Base-by-base conservation (phyloP, 1,140 invertebrate genomes). In the Cheumatopsyche charites region DNA sequence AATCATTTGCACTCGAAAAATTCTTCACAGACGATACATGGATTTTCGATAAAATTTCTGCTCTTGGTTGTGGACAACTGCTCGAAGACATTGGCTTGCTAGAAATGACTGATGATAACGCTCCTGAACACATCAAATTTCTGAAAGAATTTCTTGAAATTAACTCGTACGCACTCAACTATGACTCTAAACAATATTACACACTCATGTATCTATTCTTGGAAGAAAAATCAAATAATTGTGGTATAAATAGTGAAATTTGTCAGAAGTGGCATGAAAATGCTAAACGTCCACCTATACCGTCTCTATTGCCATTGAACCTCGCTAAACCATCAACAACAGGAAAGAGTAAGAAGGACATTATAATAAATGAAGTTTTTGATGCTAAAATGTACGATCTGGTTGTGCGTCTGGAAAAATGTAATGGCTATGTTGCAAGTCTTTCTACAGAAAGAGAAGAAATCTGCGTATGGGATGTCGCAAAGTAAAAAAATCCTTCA, bases 381-480 rank as follows among this genome's bases (percentile, higher is more conserved):
- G 80, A 84, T 73, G 79, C 70, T 26, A 83, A 85, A 71, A 78
- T 77, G 19, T 84, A 79, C 75, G 85, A 89, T 81, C 78, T 87
- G 77, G 81, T 90, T 1, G 83, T 85, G 13, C 79, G 87, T 77
- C 81, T 88, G 61, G 85, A 86, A 47, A 84, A 83, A 17, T 85
- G 85, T 41, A 84, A 87, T 36, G 86, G 88, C 75, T 91, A 88
- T 80, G 87, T 93, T 15, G 89, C 91, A 17, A 91, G 90, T 5
- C 82, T 94, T 13, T 90, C 90, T 1, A 90, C 90, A 0, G 86
- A 89, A 61, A 80, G 87, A 6, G 90, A 92, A 73, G 90, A 93
- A 80, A 89, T 95, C 41, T 89, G 87, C 76, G 91, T 95, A 4
- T 94, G 92, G 92, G 87, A 91, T 83, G 86, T 90, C 6, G 81